Conservation (phyloP, 2,797 vertebrate genomes). For the Enteromius fasciolatus region DNA sequence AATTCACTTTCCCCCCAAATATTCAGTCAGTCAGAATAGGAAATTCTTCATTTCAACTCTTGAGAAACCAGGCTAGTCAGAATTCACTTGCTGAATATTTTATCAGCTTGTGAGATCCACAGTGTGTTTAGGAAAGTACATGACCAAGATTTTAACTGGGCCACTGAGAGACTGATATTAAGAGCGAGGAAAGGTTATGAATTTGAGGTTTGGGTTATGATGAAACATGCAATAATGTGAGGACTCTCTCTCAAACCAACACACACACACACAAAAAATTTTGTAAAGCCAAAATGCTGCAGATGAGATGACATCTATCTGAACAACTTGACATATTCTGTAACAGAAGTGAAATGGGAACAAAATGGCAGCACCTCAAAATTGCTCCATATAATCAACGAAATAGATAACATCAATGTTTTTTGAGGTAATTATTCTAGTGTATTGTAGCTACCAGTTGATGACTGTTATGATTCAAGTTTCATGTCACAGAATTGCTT, state of each 20-base stretch:
- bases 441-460: constrained; percentile 30
- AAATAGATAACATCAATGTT: constrained; percentile 19
- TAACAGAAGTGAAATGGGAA: constrained; percentile 17
- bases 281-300: constrained; percentile 9
- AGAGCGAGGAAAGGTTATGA: constrained; percentile 3
- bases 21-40: not conserved
- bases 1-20: not conserved
- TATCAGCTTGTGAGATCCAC: constrained; percentile 8
- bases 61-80: not conserved
- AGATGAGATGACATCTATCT: constrained; percentile 12
- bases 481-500: constrained; percentile 1
- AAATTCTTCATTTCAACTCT: not conserved
- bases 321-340: not conserved
- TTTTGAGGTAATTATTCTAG: constrained; percentile 39
- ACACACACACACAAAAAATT: not conserved
- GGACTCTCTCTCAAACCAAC: constrained; percentile 55
- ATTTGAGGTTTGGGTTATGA: constrained; percentile 34
- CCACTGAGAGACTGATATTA: not conserved
- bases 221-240: constrained; percentile 37
- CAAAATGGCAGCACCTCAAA: constrained; percentile 21
- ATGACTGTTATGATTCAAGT: constrained; percentile 19
- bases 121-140: constrained; percentile 14
- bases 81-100: not conserved
- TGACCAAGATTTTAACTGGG: not conserved
- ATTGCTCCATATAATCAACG: not conserved